Base-by-base conservation (phyloP, 2,888 invertebrate species). In the Melanargia galathea region DNA sequence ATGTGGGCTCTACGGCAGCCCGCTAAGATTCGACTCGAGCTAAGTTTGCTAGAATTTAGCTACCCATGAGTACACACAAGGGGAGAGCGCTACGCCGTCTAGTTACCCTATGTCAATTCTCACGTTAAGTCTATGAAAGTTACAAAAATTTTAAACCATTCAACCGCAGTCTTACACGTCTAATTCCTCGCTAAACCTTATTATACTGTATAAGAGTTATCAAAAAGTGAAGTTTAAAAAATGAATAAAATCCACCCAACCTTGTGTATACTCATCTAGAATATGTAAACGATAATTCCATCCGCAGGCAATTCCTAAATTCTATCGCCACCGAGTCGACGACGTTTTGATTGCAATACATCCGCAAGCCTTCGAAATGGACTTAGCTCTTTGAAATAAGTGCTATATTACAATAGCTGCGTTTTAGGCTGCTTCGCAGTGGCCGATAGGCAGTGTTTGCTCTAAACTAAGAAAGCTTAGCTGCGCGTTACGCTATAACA, bases 1-100 rank as follows among this genome's bases (percentile, higher is more conserved):
- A 81, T 79, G 77, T 77, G 76, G 80, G 81, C 77, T 67, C 72
- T 80, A 71, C 64, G 72, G 63, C 75, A 75, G 75, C 73, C 73
- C 77, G 71, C 66, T 68, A 60, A 38, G 22, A 60, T 35, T 52
- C 64, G 61, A 66, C 68, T 66, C 64, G 66, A 66, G 62, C 66
- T 66, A 64, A 55, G 70, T 76, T 75, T 63, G 71, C 79, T 80
- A 82, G 74, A 77, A 80, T 76, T 79, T 74, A 74, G 75, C 81
- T 81, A 80, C 61, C 58, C 58, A 46, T 52, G 58, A 65, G 64
- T 58, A 61, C 48, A 55, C 61, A 62, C 64, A 54, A 26, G 46
- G 61, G n/a, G 1, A 35, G 63, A 18, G 10, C 6, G 22, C 54
- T 61, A 63, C 33, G 18, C 20, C 16, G 10, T 38, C 26, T 64